phyloP scores from a whole-genome alignment of 2,113 vertebrate species.

The Eulemur rufifrons region DNA sequence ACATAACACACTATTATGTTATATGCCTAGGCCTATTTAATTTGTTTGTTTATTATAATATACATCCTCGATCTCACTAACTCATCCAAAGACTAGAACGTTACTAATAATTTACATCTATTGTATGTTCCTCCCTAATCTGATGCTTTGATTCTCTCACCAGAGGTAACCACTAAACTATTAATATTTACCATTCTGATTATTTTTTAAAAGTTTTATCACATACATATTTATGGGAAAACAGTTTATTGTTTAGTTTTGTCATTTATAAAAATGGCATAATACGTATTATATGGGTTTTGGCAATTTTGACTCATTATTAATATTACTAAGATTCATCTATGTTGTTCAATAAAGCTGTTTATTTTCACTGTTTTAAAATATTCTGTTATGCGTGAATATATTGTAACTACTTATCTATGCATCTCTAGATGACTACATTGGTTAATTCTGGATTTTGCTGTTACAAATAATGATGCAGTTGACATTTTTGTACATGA shows the following conservation, averaged over 20 bases:
- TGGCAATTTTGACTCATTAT: neutral
- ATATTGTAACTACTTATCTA: neutral
- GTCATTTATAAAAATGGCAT: neutral
- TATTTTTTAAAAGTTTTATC: neutral
- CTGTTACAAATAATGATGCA: neutral
- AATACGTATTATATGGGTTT: neutral
- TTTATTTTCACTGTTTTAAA: neutral
- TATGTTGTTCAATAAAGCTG: neutral
- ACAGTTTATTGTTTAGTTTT: neutral
- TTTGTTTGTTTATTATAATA: slow-evolving; percentile 2
- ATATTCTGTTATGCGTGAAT: neutral
- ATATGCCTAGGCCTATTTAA: neutral
- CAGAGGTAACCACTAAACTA: neutral
- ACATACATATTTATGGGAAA: neutral
- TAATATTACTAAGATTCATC: neutral
- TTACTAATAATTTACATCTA: neutral
- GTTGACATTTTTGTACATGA: neutral
- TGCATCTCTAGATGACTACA: neutral
- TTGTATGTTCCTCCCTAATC: neutral
- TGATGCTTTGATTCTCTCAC: neutral
- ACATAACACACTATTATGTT: neutral
- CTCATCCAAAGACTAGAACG: neutral
- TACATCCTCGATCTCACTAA: neutral
- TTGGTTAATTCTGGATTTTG: neutral
- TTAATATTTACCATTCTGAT: neutral